These are phyloP conservation scores for Siniperca chuatsi DNA, from an alignment of 2,113 vertebrate genomes.

Conservation along the genomic window DNA sequence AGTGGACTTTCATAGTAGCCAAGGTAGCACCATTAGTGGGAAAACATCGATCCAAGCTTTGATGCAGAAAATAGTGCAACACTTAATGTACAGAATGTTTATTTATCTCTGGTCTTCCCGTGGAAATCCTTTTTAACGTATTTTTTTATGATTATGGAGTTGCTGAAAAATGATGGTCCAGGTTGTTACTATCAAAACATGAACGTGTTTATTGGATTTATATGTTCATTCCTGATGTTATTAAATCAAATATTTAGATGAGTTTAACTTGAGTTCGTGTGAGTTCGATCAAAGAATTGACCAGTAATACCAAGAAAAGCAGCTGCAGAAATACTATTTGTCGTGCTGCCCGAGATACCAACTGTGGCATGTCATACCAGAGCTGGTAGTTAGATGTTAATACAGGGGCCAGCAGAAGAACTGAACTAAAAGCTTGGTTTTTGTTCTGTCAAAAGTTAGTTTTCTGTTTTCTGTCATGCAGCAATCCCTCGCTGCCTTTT, in stretches of 20 bases:
- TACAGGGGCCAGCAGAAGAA: too few relatives aligned
- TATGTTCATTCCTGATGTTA: not conserved
- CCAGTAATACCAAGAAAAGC: too few relatives aligned
- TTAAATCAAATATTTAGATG: too few relatives aligned
- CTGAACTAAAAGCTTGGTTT: too few relatives aligned
- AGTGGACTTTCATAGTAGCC: conserved; percentile 17
- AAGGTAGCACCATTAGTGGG: conserved; percentile 53
- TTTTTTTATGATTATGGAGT: not conserved
- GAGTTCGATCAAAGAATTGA: too few relatives aligned
- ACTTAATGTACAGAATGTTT: conserved; percentile 31
- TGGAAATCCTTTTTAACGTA: not conserved
- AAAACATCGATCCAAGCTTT: conserved; percentile 58
- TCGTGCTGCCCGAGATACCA: too few relatives aligned
- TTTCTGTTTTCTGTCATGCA: too few relatives aligned
- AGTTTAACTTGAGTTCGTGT: too few relatives aligned
- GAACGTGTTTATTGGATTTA: not conserved
- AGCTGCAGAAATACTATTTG: not conserved
- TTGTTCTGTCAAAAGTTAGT: too few relatives aligned
- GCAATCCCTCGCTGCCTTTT: not conserved
- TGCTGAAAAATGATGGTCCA: not conserved
- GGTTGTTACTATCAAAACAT: not conserved
- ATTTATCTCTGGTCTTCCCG: conserved; percentile 13
- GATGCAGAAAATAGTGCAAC: conserved; percentile 32
- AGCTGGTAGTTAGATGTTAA: too few relatives aligned
- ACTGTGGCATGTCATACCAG: not conserved